A percentile compares a stretch with the other conserved stretches of the same genome.
These are phyloP conservation scores for Umimayanthus chanpuru DNA, from an alignment of 92 coral and sea anemone genomes.

Conservation along the genomic window DNA sequence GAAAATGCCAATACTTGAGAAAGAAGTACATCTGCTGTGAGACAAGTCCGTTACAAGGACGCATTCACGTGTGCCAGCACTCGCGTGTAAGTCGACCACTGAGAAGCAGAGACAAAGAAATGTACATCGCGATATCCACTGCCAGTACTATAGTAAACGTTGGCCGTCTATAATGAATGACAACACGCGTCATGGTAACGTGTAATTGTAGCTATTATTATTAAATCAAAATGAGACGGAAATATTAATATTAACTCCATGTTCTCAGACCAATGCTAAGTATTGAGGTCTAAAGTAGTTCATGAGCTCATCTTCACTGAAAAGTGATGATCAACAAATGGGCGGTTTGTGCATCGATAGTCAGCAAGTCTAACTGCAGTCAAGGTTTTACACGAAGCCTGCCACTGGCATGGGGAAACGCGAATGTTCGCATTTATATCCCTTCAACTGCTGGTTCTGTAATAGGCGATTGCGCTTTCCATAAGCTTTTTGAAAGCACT, in stretches of 20 bases:
- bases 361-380: not conserved
- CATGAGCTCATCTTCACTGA: not conserved
- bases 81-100: not conserved
- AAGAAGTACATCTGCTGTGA: not conserved
- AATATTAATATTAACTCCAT: not conserved
- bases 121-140: not conserved
- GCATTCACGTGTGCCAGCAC: not conserved
- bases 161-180: not conserved
- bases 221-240: not conserved
- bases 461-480: not conserved
- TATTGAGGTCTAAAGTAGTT: not conserved
- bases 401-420: not conserved
- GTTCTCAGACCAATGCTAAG: not conserved
- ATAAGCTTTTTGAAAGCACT: slow-evolving; percentile 10
- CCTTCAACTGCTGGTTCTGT: not conserved
- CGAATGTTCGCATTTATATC: not conserved
- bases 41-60: not conserved
- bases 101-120: not conserved
- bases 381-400: not conserved
- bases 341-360: not conserved
- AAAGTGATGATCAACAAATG: not conserved
- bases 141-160: not conserved
- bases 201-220: too few species aligned
- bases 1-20: not conserved
- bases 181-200: too few species aligned